Conservation (phyloP, 2,797 vertebrate species). For the Pipistrellus pygmaeus region DNA sequence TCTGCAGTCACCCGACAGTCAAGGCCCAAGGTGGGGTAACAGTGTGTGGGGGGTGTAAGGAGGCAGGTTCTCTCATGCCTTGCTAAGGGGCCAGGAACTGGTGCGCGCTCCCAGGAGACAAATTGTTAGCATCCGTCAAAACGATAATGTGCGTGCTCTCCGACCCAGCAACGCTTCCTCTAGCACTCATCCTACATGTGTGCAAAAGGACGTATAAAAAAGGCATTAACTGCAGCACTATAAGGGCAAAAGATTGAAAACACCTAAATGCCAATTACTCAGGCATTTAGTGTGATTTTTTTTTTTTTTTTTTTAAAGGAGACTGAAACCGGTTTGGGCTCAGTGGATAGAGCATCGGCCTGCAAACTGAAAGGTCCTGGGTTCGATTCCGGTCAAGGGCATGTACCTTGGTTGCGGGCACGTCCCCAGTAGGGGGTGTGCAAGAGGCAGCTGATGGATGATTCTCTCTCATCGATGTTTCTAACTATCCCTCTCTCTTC, state of each 20-base stretch:
- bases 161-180: background rate
- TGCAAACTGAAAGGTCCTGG: too few species aligned
- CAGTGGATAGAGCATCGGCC: too few species aligned
- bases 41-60: background rate
- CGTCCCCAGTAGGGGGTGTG: too few species aligned
- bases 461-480: too few species aligned
- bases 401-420: too few species aligned
- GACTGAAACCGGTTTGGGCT: too few species aligned
- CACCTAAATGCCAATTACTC: background rate
- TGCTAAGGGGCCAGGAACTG: background rate
- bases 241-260: background rate
- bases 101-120: background rate
- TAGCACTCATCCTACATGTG: background rate
- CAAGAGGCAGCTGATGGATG: too few species aligned
- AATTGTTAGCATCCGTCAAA: background rate
- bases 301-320: too few species aligned
- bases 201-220: background rate
- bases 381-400: too few species aligned
- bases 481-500: too few species aligned
- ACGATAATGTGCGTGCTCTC: background rate
- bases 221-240: background rate
- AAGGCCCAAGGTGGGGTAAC: background rate
- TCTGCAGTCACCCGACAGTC: background rate
- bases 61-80: background rate
- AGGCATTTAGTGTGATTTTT: background rate